These are phyloP conservation scores for Cherax quadricarinatus DNA, from an alignment of 1,140 invertebrate genomes.

Conservation along the genomic window DNA sequence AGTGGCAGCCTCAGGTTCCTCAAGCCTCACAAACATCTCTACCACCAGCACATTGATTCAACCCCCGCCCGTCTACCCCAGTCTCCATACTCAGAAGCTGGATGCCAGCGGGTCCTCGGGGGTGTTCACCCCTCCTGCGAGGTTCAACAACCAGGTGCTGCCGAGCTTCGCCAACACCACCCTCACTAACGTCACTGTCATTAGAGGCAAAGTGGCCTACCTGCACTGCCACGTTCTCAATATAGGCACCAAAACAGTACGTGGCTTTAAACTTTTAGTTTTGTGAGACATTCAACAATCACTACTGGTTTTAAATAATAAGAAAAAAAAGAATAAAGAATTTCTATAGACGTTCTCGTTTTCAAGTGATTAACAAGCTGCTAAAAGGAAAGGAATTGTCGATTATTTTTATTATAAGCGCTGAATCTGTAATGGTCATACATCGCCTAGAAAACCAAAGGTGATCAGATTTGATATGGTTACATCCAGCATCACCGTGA, in stretches of 20 bases:
- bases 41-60: neutral
- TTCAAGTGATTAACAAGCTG: too few relatives aligned
- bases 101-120: slow-evolving; percentile 15
- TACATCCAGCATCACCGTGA: too few relatives aligned
- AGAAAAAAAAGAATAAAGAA: too few relatives aligned
- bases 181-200: neutral
- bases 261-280: neutral
- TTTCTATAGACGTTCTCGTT: too few relatives aligned
- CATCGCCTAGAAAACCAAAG: too few relatives aligned
- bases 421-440: too few relatives aligned
- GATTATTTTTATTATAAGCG: too few relatives aligned
- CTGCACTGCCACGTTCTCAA: slow-evolving; percentile 68
- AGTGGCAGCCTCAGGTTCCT: neutral
- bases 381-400: too few relatives aligned
- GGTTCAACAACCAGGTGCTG: slow-evolving; percentile 59
- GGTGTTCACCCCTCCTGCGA: slow-evolving; percentile 60
- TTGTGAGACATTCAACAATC: too few relatives aligned
- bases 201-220: slow-evolving; percentile 54
- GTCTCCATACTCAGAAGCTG: neutral
- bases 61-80: neutral
- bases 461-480: too few relatives aligned
- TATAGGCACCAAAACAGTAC: slow-evolving; percentile 65
- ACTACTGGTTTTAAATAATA: too few relatives aligned
- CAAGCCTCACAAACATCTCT: neutral
- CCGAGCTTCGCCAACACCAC: slow-evolving; percentile 45